Evolutionary conservation across 2,113 vertebrate species (phyloP), one percentile per base, ranked within the genome.

Genomic region (Ptilonorhynchus violaceus): DNA sequence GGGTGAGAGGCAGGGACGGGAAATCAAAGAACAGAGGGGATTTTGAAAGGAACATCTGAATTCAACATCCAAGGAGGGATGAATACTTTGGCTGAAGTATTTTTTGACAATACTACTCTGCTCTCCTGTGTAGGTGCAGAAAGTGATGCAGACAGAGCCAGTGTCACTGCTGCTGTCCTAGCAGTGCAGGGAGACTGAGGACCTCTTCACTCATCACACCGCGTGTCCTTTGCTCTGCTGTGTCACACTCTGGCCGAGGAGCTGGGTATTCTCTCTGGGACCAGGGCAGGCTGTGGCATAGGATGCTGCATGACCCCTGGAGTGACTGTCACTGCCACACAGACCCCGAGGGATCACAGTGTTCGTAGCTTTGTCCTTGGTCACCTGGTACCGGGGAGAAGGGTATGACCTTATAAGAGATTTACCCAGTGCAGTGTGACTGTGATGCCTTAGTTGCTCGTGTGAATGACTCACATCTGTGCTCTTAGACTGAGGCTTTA

Each of bases 281-380:
- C 14, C 18, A 42, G 75, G 30, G 33, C 5, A 14, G 46, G 78
- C 56, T 84, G 35, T 69, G 68, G 64, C 31, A 2, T 0, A 13
- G 35, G 72, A 5, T 64, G n/a, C 56, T 66, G 41, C 19, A 19
- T 0, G 1, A 30, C 13, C 35, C 30, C 66, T 30, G 33, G 12
- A 42, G 28, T 0, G 1, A 35, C 7, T 5, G 20, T 47, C 1
- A 3, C 52, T 88, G 42, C 1, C 7, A 4, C 33, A 44, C 23
- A n/a, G 39, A 27, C 47, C 31, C 11, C 11, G 62, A 62, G 62
- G 21, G 47, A 30, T 11, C 23, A 7, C 56, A 41, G 19, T 2
- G 55, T 27, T 68, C 44, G 46, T 6, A 18, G 52, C 35, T 66
- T 86, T 60, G 62, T 25, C 35, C 47, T 69, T 8, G 1, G 28